Percentiles rank a stretch among this genome's conserved stretches.
Conservation (phyloP, 2,888 invertebrate species). For the Hemicrepidius hirtus region DNA sequence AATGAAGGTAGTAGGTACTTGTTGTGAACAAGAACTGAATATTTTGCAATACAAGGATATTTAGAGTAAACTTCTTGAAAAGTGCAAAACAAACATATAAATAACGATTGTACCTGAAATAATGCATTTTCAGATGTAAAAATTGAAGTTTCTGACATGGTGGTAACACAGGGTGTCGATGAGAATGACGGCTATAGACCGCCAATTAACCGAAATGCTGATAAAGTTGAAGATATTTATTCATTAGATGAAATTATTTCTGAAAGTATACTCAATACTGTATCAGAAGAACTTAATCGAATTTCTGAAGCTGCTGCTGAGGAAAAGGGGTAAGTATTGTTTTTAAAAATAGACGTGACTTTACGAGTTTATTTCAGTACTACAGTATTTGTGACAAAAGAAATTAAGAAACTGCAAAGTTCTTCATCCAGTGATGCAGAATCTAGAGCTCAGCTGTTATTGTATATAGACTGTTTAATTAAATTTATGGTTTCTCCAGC, state of each 20-base stretch:
- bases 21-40: background rate
- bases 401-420: conserved; percentile 57
- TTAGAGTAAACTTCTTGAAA: no score
- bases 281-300: conserved; percentile 32
- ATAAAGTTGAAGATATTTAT: conserved; percentile 72
- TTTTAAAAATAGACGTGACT: background rate
- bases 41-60: background rate
- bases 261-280: conserved; percentile 58
- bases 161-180: conserved; percentile 67
- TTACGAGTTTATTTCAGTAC: conserved; percentile 57
- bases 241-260: conserved; percentile 72
- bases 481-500: conserved; percentile 62
- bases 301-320: conserved; percentile 42
- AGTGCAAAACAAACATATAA: no score
- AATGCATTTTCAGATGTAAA: conserved; percentile 57
- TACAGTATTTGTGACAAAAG: conserved; percentile 55
- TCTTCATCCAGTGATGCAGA: conserved; percentile 29
- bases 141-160: conserved; percentile 66
- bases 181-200: conserved; percentile 70
- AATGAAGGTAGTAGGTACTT: no score
- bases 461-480: conserved; percentile 67
- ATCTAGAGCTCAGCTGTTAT: conserved; percentile 62
- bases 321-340: background rate
- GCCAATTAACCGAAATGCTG: conserved; percentile 74
- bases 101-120: no score